Conservation (phyloP, 2,888 invertebrate species). For the Zygogramma bicolorata region DNA sequence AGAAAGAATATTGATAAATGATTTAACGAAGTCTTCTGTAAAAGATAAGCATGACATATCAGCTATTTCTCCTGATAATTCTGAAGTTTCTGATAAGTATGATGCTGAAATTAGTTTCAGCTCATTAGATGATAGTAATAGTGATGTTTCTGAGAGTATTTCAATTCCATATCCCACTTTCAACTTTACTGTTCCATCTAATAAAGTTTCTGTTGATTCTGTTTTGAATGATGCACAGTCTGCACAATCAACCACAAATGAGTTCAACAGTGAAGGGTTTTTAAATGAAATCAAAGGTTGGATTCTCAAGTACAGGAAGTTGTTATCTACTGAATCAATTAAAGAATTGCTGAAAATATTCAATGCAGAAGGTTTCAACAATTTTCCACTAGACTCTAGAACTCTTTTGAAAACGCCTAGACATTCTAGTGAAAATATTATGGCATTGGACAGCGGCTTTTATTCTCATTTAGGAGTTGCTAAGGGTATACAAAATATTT, state of each 20-base stretch:
- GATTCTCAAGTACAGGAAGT: constrained; percentile 1
- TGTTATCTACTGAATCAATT: constrained; percentile 1
- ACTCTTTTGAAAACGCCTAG: background rate
- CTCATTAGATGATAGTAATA: background rate
- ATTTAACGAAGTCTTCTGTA: constrained; percentile 18
- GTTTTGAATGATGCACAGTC: too few relatives aligned
- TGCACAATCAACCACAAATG: too few relatives aligned
- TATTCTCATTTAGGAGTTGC: constrained; percentile 8
- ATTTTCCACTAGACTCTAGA: constrained; percentile 1
- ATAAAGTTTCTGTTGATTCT: too few relatives aligned
- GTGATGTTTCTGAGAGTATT: constrained; percentile 2
- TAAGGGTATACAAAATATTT: background rate
- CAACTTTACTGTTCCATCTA: too few relatives aligned
- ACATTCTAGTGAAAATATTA: background rate
- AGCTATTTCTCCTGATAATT: constrained; percentile 10
- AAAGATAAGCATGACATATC: constrained; percentile 13
- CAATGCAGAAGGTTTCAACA: background rate
- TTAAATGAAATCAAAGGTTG: background rate
- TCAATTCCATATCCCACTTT: constrained; percentile 12
- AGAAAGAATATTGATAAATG: constrained; percentile 21
- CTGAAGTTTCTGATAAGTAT: constrained; percentile 15
- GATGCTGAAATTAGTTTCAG: background rate
- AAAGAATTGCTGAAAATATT: constrained; percentile 1
- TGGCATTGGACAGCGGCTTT: background rate
- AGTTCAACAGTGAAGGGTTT: background rate